phyloP scores from a whole-genome alignment of 1,140 invertebrate genomes.

The Euwallacea fornicatus region DNA sequence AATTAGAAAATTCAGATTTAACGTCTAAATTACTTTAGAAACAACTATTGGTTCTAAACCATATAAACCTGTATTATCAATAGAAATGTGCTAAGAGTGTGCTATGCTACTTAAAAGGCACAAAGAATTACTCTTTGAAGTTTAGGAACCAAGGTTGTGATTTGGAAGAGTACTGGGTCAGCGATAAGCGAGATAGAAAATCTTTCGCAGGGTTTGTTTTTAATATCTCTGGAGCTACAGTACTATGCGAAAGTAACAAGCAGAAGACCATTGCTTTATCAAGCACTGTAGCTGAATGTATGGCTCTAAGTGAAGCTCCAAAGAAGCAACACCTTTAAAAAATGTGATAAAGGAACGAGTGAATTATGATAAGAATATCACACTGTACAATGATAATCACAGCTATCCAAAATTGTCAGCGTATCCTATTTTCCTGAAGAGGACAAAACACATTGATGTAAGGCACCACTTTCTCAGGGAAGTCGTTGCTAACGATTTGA shows the following conservation, averaged over 20 bases:
- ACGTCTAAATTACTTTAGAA: no score
- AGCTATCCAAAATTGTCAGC: slow-evolving; percentile 32
- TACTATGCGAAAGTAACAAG: slow-evolving; percentile 46
- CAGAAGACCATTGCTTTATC: slow-evolving; percentile 45
- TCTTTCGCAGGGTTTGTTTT: slow-evolving; percentile 47
- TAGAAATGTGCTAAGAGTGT: slow-evolving; percentile 55
- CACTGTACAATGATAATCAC: slow-evolving; percentile 8
- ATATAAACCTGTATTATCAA: no score
- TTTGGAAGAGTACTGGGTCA: slow-evolving; percentile 50
- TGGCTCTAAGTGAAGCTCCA: slow-evolving; percentile 40
- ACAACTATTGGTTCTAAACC: no score
- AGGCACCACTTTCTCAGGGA: slow-evolving; percentile 49
- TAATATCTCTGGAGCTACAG: slow-evolving; percentile 32
- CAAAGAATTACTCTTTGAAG: slow-evolving; percentile 6
- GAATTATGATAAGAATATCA: neutral
- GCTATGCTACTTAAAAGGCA: slow-evolving; percentile 48
- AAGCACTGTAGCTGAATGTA: slow-evolving; percentile 42
- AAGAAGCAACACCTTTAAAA: slow-evolving; percentile 46
- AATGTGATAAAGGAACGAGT: slow-evolving; percentile 11
- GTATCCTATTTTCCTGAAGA: slow-evolving; percentile 45
- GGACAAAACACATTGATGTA: slow-evolving; percentile 51
- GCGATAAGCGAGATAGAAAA: slow-evolving; percentile 11
- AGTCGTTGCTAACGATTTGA: slow-evolving; percentile 26
- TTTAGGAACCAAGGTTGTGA: neutral
- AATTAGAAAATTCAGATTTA: no score